Base-by-base conservation (phyloP, 2,888 invertebrate genomes). In the Synergus japonicus region DNA sequence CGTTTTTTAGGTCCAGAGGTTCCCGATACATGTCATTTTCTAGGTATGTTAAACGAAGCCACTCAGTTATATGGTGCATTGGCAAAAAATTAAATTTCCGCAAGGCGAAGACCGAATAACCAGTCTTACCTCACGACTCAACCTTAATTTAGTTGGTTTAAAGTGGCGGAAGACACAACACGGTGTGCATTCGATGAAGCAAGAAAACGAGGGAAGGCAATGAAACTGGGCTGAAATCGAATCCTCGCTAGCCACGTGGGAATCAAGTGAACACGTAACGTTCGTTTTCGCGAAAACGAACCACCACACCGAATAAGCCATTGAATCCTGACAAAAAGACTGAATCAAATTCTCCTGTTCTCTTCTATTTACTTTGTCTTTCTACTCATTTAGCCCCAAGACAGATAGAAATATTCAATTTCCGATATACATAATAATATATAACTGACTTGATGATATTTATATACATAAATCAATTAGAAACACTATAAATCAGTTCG, bases 211-310 rank as follows among this genome's bases (percentile, higher is more conserved):
- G 29, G 9, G 22, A 60, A 60, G 22, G 22, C 12, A 60, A 10
- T 60, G 60, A 60, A 60, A 60, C 60, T 60, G 60, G 22, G 54
- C 82, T 66, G 83, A 87, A 87, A 88, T 88, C 87, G 83, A 86
- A 88, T 87, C 85, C 83, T 83, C 76, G 54, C 77, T 76, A 79
- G 78, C 83, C 81, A 83, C 83, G 85, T 83, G 85, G 81, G 82
- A 86, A 86, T 83, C 80, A 78, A 79, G 66, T 65, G 77, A 8
- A 22, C 9, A 79, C 69, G 84, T 86, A 86, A 86, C 85, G 60
- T 84, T 86, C 84, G 83, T 86, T 87, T 86, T 84, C 84, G 83
- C 78, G 86, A 84, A 84, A 87, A 86, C 83, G 76, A 60, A 60
- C 60, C 22, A 60, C 60, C 60, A 13, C 60, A 60, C 60, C 60